A percentile compares a stretch with the other conserved stretches of the same genome.
Evolutionary conservation across 2,797 vertebrate genomes (phyloP).

Genomic region (Natrix natrix): DNA sequence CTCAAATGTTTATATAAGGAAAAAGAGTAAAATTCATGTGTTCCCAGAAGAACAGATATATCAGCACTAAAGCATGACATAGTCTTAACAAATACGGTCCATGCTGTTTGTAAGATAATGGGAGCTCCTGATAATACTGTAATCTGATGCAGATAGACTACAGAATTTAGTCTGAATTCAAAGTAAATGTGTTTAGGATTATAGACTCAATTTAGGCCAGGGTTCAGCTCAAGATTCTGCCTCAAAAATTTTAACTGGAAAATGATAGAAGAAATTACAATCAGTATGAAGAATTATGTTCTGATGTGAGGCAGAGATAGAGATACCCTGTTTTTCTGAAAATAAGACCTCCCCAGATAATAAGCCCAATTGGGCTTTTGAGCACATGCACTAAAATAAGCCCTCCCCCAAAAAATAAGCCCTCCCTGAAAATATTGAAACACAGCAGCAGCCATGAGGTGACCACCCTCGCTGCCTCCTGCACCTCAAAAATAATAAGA

Average conservation of each 20-base stretch:
- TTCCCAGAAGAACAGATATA: neutral
- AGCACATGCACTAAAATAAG: too few relatives aligned
- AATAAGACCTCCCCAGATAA: too few relatives aligned
- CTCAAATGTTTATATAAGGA: neutral
- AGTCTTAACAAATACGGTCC: neutral
- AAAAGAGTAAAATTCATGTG: neutral
- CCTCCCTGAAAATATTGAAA: too few relatives aligned
- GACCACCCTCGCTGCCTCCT: too few relatives aligned
- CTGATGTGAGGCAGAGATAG: neutral
- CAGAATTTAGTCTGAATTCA: neutral
- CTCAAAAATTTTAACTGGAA: neutral
- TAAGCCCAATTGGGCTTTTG: too few relatives aligned
- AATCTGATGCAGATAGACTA: neutral
- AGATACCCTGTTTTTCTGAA: neutral
- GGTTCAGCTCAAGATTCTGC: neutral
- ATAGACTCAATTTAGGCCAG: neutral
- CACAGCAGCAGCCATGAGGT: too few relatives aligned
- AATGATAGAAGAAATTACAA: neutral
- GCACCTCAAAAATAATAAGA: too few relatives aligned
- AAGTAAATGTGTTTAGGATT: neutral
- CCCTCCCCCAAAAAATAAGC: too few relatives aligned
- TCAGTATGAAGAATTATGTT: neutral
- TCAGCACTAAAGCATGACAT: neutral
- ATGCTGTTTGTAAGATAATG: neutral
- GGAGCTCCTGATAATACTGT: neutral